Evolutionary conservation across 2,113 vertebrate species (phyloP).

Genomic region (Phyllostomus hastatus): DNA sequence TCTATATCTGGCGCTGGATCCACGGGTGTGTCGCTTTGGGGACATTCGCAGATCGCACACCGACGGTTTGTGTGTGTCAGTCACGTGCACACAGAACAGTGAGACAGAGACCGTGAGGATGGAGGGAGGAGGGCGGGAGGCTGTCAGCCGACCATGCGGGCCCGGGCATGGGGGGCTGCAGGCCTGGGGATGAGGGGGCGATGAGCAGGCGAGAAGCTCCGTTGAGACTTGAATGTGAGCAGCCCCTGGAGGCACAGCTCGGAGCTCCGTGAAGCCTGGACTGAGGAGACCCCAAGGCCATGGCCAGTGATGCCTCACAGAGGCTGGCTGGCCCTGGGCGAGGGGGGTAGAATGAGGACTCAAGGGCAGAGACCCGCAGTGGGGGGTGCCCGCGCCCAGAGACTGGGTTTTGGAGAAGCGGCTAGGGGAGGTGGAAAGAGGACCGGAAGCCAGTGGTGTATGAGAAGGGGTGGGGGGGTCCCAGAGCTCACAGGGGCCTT

Average conservation of each 20-base stretch:
- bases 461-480: no score
- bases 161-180: neutral
- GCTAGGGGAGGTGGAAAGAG: neutral
- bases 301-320: neutral
- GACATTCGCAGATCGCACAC: no score
- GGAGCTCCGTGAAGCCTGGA: neutral
- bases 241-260: neutral
- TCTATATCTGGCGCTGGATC: neutral
- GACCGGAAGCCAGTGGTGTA: neutral
- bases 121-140: neutral
- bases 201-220: no score
- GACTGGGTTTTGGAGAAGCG: neutral
- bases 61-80: fast-evolving
- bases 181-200: neutral
- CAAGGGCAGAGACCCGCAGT: no score
- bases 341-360: neutral
- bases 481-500: neutral
- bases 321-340: neutral
- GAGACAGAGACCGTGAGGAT: neutral
- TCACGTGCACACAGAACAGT: neutral
- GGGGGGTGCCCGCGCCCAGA: neutral
- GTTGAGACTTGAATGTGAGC: neutral
- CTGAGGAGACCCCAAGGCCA: neutral
- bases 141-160: fast-evolving
- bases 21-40: fast-evolving